These are phyloP conservation scores for Diplazon laetatorius DNA, from an alignment of 2,888 invertebrate genomes.

Conservation along the genomic window DNA sequence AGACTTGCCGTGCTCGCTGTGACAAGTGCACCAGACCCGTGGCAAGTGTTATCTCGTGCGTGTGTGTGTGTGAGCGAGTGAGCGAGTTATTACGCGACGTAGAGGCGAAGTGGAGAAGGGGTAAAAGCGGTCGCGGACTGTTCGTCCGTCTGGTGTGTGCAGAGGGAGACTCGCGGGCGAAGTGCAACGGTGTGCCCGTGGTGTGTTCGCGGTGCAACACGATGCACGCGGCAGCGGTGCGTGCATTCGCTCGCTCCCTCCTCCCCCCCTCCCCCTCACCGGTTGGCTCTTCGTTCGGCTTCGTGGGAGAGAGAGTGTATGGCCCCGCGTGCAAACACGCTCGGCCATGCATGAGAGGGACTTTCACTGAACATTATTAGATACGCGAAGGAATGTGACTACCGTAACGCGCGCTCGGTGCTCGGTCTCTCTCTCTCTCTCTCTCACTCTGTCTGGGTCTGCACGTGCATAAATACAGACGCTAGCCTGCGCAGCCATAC, in stretches of 20 bases:
- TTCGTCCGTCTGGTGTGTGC: conserved; percentile 35
- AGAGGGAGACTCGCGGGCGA: conserved; percentile 42
- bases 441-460: conserved; percentile 31
- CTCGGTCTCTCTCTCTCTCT: no score
- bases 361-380: conserved; percentile 82
- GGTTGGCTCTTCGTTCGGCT: conserved; percentile 38
- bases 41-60: no score
- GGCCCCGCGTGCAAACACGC: conserved; percentile 76
- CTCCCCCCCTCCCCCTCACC: conserved; percentile 33
- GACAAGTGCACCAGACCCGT: no score
- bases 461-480: conserved; percentile 27
- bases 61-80: no score
- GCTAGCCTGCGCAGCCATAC: no score
- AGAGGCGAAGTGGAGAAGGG: conserved; percentile 46
- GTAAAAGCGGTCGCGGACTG: conserved; percentile 52
- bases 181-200: conserved; percentile 46
- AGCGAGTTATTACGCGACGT: no score
- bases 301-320: conserved; percentile 62
- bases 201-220: conserved; percentile 38
- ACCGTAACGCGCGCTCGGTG: conserved; percentile 77
- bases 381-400: conserved; percentile 81
- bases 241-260: conserved; percentile 43
- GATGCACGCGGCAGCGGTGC: conserved; percentile 46
- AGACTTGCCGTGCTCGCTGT: conserved; percentile 30
- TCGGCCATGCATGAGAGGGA: conserved; percentile 76